phyloP scores from a whole-genome alignment of 2,888 invertebrate genomes.

The Schizaphis graminum region DNA sequence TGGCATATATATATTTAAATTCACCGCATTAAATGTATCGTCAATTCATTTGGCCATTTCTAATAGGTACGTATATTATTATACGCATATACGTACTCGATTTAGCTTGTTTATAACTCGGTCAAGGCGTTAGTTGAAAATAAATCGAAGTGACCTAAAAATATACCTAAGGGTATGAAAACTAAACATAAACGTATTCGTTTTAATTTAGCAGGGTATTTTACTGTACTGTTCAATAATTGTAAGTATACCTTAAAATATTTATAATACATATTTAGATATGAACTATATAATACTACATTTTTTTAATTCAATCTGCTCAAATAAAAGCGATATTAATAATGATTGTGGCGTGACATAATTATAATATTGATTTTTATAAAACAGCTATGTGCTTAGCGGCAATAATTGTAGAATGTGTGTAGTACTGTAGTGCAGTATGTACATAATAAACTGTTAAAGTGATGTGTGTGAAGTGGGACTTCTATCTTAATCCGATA shows the following conservation, averaged over 20 bases:
- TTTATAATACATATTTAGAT: background rate
- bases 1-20: background rate
- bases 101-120: background rate
- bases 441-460: background rate
- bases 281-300: too few relatives aligned
- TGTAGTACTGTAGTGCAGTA: background rate
- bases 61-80: background rate
- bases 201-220: background rate
- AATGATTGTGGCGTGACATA: background rate
- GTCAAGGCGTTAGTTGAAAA: background rate
- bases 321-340: background rate
- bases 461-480: background rate
- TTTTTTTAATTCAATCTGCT: background rate
- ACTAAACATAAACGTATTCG: background rate
- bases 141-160: background rate
- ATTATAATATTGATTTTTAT: background rate
- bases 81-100: background rate
- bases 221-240: background rate
- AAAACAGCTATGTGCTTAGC: background rate
- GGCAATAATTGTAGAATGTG: background rate
- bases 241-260: background rate
- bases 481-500: too few relatives aligned
- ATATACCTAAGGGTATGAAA: background rate
- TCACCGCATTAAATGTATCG: constrained; percentile 23
- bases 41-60: background rate